Evolutionary conservation across 2,888 invertebrate species (phyloP), one percentile per base, ranked within the genome.

Genomic region (Drosophila ustulata): DNA sequence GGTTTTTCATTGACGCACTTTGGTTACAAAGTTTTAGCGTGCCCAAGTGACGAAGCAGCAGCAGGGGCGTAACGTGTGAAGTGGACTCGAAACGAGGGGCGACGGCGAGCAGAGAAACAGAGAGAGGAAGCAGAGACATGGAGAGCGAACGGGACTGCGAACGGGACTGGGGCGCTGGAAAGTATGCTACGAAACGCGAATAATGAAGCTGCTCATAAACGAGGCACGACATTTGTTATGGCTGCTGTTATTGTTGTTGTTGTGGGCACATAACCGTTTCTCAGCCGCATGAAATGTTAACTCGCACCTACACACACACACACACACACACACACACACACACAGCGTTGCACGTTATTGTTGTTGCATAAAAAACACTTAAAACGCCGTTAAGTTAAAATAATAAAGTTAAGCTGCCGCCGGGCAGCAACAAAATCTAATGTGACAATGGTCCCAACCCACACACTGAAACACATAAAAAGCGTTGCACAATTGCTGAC

Each of bases 341-440:
- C 43, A 34, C 1, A 37, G 7, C 39, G 37, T 6, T 41, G 25
- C 9, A 50, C 7, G 9, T 52, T 9, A 34, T 64, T 67, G 62
- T 75, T 73, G 67, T 58, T 59, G 77, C 80, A 79, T 84, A 86
- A 86, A 82, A 86, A 86, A 86, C 87, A 86, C 85, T 86, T 86
- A 86, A 86, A 86, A 86, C 71, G 81, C 80, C 87, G 87, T 86
- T 86, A 87, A 85, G 87, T 80, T 86, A 85, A 87, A 85, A 87
- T 87, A 87, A 87, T 84, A 84, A 85, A 84, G 85, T 83, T 85
- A 83, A 81, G 71, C 82, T 75, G 82, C 79, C 80, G 78, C 71
- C 66, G 66, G 78, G 80, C 75, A 80, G 53, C 86, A 82, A 82
- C 84, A 80, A 82, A 80, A 86, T 82, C 87, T 77, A 87, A 86